These are phyloP conservation scores for Drosophila teissieri DNA, from an alignment of 1,140 invertebrate species.

Conservation along the genomic window DNA sequence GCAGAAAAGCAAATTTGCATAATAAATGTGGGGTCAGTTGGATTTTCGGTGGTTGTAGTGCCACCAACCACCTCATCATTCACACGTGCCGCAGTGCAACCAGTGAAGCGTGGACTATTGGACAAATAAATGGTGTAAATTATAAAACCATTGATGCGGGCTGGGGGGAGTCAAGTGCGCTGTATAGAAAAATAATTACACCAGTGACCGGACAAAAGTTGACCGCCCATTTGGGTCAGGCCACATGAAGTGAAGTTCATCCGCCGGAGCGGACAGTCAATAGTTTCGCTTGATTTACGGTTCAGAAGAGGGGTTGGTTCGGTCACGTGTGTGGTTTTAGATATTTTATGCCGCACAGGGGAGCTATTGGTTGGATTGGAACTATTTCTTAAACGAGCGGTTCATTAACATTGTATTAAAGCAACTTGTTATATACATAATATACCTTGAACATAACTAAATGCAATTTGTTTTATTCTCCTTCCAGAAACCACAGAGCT, in stretches of 20 bases:
- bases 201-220: conserved; percentile 56
- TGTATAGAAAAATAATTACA: conserved; percentile 52
- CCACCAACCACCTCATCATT: conserved; percentile 21
- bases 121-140: conserved; percentile 70
- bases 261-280: conserved; percentile 19
- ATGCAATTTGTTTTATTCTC: neutral
- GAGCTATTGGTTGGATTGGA: conserved; percentile 23
- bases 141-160: conserved; percentile 58
- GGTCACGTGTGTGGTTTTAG: conserved; percentile 42
- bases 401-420: neutral
- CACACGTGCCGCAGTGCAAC: conserved; percentile 26
- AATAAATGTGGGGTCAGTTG: conserved; percentile 40
- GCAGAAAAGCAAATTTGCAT: conserved; percentile 54
- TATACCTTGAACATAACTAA: neutral
- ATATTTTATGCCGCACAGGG: conserved; percentile 50
- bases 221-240: conserved; percentile 56
- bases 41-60: conserved; percentile 26
- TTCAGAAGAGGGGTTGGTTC: conserved; percentile 15
- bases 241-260: conserved; percentile 42
- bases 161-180: conserved; percentile 37
- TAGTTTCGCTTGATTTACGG: conserved; percentile 51
- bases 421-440: neutral
- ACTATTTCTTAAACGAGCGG: neutral
- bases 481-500: conserved; percentile 74
- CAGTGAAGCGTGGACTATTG: conserved; percentile 49